phyloP scores from a whole-genome alignment of 2,797 vertebrate species.

The Fundulus diaphanus region DNA sequence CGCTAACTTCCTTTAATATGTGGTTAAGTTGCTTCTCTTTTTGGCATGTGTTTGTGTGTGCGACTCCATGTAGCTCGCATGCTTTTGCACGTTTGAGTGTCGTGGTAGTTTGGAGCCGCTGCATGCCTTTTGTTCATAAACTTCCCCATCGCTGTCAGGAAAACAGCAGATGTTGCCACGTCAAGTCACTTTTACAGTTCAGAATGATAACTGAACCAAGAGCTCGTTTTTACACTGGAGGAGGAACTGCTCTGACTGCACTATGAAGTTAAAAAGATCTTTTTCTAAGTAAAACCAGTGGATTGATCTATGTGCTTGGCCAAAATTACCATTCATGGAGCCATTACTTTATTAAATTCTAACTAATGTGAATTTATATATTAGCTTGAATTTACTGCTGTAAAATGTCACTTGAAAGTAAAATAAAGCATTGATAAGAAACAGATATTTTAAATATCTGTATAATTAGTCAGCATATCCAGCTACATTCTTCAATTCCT shows the following conservation, averaged over 20 bases:
- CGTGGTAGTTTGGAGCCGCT: slow-evolving; percentile 11
- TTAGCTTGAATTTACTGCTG: neutral
- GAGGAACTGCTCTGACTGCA: neutral
- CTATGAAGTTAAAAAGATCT: neutral
- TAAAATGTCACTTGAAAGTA: neutral
- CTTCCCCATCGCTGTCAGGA: slow-evolving; percentile 23
- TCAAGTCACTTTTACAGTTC: neutral
- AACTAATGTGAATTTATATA: neutral
- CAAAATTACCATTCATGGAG: too few relatives aligned
- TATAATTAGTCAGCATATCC: too few relatives aligned
- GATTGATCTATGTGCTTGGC: too few relatives aligned
- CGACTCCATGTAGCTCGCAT: neutral
- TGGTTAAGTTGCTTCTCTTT: slow-evolving; percentile 16
- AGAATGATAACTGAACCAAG: neutral
- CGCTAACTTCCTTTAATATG: slow-evolving; percentile 26
- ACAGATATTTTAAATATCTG: too few relatives aligned
- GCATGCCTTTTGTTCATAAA: slow-evolving; percentile 32
- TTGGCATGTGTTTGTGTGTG: slow-evolving; percentile 10
- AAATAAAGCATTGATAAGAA: too few relatives aligned
- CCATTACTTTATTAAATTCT: neutral
- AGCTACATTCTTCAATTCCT: too few relatives aligned
- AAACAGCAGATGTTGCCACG: slow-evolving; percentile 2
- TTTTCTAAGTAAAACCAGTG: neutral
- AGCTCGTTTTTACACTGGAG: neutral
- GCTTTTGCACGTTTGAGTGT: slow-evolving; percentile 16